Percentiles rank a stretch among this genome's conserved stretches.
Evolutionary conservation across 2,888 invertebrate genomes (phyloP).

Genomic region (Didymodactylos carnosus): DNA sequence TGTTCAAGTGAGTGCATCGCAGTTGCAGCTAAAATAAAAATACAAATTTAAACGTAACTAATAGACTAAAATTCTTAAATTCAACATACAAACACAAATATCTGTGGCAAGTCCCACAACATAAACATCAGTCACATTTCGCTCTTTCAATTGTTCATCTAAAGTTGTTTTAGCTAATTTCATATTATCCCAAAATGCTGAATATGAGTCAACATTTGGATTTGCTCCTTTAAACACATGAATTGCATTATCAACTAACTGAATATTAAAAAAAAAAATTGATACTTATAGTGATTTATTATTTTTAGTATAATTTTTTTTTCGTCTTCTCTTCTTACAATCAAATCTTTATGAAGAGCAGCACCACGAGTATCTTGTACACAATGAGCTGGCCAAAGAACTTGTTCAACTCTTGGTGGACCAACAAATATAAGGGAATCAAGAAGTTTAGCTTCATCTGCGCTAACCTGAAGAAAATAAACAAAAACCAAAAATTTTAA

Average conservation of each 20-base stretch:
- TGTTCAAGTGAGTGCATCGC: conserved; percentile 68
- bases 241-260: conserved; percentile 17
- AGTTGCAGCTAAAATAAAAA: conserved; percentile 42
- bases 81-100: conserved; percentile 52
- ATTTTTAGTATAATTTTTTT: not conserved
- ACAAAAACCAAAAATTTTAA: not conserved
- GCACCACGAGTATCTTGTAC: conserved; percentile 87
- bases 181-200: conserved; percentile 93
- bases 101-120: conserved; percentile 85
- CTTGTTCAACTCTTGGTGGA: conserved; percentile 47
- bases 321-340: conserved; percentile 23
- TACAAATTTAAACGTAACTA: not conserved
- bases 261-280: too few relatives aligned
- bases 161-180: conserved; percentile 67
- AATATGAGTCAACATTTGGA: conserved; percentile 85
- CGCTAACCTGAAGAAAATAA: not conserved
- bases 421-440: conserved; percentile 82
- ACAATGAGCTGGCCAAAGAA: conserved; percentile 89
- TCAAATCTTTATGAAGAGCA: conserved; percentile 68
- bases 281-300: too few relatives aligned
- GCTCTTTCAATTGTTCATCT: conserved; percentile 54
- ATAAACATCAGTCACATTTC: conserved; percentile 70
- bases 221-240: conserved; percentile 50
- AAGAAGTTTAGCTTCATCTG: not conserved
- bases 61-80: not conserved